A percentile compares a stretch with the other conserved stretches of the same genome.
Conservation (phyloP, 2,888 invertebrate species). For the Catonia carolina region DNA sequence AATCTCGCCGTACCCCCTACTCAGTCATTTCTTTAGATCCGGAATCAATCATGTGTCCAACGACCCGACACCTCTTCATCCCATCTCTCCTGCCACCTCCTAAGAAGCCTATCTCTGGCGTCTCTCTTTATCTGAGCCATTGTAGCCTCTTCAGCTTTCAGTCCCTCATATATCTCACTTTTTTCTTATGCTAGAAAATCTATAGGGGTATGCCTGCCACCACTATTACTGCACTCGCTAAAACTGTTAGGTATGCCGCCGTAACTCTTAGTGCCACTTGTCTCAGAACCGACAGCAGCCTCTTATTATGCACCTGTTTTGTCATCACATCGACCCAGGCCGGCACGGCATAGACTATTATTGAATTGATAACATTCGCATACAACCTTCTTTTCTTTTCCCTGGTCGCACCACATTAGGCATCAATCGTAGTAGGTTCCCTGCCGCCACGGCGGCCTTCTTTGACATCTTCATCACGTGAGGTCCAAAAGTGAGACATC, state of each 20-base stretch:
- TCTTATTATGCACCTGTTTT: neutral
- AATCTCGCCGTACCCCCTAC: too few species aligned
- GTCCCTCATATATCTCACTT: neutral
- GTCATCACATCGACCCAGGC: neutral
- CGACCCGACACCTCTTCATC: too few species aligned
- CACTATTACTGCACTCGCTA: neutral
- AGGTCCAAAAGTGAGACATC: neutral
- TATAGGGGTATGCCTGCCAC: constrained; percentile 1
- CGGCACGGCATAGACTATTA: neutral
- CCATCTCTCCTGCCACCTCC: too few species aligned
- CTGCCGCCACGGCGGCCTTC: neutral
- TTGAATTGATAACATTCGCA: neutral
- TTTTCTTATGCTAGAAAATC: neutral
- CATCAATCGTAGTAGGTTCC: neutral
- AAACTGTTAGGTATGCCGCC: neutral
- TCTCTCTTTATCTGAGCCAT: too few species aligned
- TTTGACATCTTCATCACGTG: neutral
- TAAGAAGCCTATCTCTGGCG: too few species aligned
- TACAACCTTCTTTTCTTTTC: constrained; percentile 4
- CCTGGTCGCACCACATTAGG: neutral
- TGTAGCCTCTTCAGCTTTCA: neutral
- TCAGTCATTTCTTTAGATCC: too few species aligned
- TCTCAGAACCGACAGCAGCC: neutral
- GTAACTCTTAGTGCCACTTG: neutral
- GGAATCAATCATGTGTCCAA: too few species aligned